Base-by-base conservation (phyloP, 2,888 invertebrate genomes). In the Steinernema scapterisci region DNA sequence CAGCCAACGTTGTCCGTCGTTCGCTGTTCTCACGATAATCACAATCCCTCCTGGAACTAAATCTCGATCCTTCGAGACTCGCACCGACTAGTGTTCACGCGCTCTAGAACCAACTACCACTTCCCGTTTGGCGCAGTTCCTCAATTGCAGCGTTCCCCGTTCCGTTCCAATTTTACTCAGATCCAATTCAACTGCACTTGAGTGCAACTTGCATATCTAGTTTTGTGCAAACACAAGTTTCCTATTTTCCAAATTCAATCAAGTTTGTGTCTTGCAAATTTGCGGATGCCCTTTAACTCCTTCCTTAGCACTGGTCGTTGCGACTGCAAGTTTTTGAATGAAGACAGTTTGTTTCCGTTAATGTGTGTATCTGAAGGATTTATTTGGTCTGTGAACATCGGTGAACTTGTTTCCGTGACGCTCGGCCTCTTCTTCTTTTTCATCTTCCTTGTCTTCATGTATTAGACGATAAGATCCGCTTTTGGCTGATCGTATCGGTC, bases 1-100 rank as follows among this genome's bases (percentile, higher is more conserved):
- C 63, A 31, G 6, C 27, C 63, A 63, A 27, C 63, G 63, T 7
- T 63, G 63, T 63, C 63, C 63, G 63, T 38, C 63, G 63, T 63
- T 63, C 63, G 63, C 63, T 63, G 63, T 63, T 63, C 63, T 63
- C 63, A 63, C 63, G 63, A 31, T 5, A 63, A 63, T 63, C 27
- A 63, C 19, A 16, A 48, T 31, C 25, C 19, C 54, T 16, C 54
- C 54, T 63, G 27, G 63, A 63, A 63, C 31, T 31, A 31, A 63
- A 63, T 54, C 54, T 27, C 6, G 54, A 21, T 31, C 25, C 63
- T 63, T 63, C 63, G 63, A 31, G 63, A 63, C 63, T 63, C 63
- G 63, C 16, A 5, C 7, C 63, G 16, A 16, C 27, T 13, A 21
- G 19, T 27, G 27, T 25, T 2, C 63, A 16, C 38, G 11, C 63